Base-by-base conservation (phyloP, 2,113 vertebrate species). In the Gymnarchus niloticus region DNA sequence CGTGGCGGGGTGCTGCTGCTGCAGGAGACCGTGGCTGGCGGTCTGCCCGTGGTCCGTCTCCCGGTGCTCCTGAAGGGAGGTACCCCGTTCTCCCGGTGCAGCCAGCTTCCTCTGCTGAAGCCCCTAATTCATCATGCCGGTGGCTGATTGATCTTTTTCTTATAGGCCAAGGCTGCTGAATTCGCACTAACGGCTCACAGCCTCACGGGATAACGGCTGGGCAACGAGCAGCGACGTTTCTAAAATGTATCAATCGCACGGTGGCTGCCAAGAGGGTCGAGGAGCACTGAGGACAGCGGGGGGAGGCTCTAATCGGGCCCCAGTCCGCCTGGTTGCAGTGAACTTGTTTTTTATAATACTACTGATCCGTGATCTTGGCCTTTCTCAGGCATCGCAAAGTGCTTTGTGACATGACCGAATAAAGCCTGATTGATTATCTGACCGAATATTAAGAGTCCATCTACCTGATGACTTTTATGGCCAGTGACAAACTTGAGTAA, bases 71-170 rank as follows among this genome's bases (percentile, higher is more conserved):
- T 48, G 46, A 25, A 23, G 6, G 8, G 77, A 69, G 28, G 61
- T 69, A 28, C 59, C 59, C 59, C 28, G 92, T 87, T 93, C 92
- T 91, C 93, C 33, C 17, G 61, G 61, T 91, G 93, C 91, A 93
- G 91, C 91, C 89, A 91, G 93, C 92, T 91, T 90, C 86, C 59
- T 80, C 56, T 87, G 88, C 89, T 90, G 92, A 93, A 90, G 93
- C 86, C 90, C 92, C 94, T 94, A 95, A 97, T 97, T 96, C 94
- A 96, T 97, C 96, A 96, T 93, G 83, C 82, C 84, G 91, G 90
- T 88, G 91, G 90, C 92, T 91, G 95, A 97, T 97, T 94, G 96
- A 97, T 96, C 96, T 94, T 90, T 88, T 95, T 94, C 95, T 95
- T 92, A 94, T 85, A 91, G 95, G 91, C 91, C 89, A 89, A 89